Evolutionary conservation across 2,113 vertebrate species (phyloP).

Genomic region (Proteles cristata): DNA sequence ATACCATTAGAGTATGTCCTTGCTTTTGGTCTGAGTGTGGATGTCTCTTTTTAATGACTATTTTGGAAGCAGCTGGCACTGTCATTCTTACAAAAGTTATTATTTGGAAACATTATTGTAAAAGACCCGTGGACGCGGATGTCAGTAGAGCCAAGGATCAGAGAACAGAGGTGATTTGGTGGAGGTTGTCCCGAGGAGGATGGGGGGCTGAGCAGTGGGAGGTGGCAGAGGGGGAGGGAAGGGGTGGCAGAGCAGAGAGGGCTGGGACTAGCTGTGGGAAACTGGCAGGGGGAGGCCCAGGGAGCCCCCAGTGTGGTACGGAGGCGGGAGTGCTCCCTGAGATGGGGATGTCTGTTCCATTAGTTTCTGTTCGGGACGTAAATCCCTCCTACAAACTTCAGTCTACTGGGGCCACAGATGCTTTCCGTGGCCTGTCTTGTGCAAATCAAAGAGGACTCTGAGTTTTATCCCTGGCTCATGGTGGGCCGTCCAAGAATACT

Average conservation of each 20-base stretch:
- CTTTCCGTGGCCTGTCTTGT: background rate
- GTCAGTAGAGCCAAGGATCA: background rate
- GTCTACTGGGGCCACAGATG: background rate
- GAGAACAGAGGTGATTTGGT: background rate
- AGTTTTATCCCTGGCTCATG: background rate
- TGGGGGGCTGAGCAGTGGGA: background rate
- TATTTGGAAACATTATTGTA: background rate
- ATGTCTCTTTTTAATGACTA: background rate
- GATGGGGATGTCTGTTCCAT: no score
- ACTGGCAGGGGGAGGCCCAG: background rate
- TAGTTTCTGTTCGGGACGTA: background rate
- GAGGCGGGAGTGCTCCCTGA: background rate
- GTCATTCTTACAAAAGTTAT: background rate
- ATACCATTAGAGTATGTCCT: background rate
- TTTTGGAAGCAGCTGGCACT: conserved; percentile 5
- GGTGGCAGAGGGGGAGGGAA: no score
- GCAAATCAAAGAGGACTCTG: background rate
- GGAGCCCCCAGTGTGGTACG: accelerated
- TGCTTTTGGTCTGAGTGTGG: background rate
- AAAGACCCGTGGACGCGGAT: background rate
- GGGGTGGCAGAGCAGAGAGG: no score
- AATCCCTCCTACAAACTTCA: background rate
- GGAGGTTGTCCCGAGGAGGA: background rate
- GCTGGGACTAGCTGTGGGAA: background rate
- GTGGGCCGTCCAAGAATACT: background rate